These are phyloP conservation scores for Porites cylindrica DNA, from an alignment of 92 coral and sea anemone genomes.

Conservation along the genomic window DNA sequence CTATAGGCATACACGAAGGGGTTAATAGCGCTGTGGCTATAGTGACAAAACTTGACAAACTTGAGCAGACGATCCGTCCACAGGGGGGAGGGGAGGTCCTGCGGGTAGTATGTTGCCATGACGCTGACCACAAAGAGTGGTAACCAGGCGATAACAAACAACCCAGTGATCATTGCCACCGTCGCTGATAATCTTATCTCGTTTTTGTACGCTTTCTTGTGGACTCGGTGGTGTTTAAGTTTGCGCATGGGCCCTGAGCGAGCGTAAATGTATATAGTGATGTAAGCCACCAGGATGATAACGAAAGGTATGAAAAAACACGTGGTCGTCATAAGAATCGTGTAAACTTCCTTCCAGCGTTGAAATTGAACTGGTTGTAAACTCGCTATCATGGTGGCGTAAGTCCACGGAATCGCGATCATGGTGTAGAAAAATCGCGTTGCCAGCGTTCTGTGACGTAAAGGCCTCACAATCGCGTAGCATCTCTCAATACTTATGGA, in stretches of 20 bases:
- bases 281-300: constrained; percentile 75
- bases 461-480: constrained; percentile 87
- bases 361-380: constrained; percentile 80
- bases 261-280: constrained; percentile 62
- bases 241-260: constrained; percentile 52
- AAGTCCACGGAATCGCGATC: constrained; percentile 80
- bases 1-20: constrained; percentile 91
- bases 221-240: constrained; percentile 37
- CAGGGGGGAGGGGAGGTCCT: constrained; percentile 64
- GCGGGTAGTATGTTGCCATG: constrained; percentile 70
- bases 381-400: constrained; percentile 75
- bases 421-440: constrained; percentile 67
- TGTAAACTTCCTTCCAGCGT: constrained; percentile 77
- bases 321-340: constrained; percentile 72
- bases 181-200: constrained; percentile 85
- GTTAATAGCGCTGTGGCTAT: constrained; percentile 82
- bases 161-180: constrained; percentile 73
- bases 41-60: constrained; percentile 93
- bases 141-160: constrained; percentile 86
- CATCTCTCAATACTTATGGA: constrained; percentile 92
- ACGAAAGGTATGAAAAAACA: constrained; percentile 79
- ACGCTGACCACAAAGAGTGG: constrained; percentile 79
- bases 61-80: constrained; percentile 69
- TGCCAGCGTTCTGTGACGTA: constrained; percentile 80
- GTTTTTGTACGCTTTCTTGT: constrained; percentile 58